These are phyloP conservation scores for Cataglyphis hispanica DNA, from an alignment of 1,140 invertebrate genomes.

Conservation along the genomic window DNA sequence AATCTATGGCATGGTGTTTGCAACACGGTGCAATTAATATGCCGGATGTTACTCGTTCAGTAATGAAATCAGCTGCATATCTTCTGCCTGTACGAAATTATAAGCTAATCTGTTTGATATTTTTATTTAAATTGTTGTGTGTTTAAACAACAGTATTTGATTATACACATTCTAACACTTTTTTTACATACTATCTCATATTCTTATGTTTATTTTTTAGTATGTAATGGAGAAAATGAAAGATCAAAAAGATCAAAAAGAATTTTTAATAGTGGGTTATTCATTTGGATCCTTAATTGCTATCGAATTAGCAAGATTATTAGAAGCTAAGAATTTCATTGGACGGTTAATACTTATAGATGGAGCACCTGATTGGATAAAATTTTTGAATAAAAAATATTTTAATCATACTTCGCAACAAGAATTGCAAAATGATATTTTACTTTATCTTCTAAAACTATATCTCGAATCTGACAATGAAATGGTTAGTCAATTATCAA, in stretches of 20 bases:
- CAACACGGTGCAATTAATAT: conserved; percentile 84
- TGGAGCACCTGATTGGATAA: neutral
- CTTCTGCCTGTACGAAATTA: conserved; percentile 54
- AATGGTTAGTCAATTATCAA: neutral
- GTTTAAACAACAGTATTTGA: neutral
- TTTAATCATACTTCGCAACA: neutral
- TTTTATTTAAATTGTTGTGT: neutral
- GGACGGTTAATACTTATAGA: neutral
- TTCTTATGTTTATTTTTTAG: neutral
- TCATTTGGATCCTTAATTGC: neutral
- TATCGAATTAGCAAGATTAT: conserved; percentile 14
- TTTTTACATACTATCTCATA: no score
- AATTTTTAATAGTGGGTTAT: neutral
- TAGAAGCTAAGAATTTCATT: neutral
- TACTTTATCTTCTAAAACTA: neutral
- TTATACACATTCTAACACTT: neutral
- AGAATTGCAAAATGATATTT: neutral
- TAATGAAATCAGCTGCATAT: conserved; percentile 78
- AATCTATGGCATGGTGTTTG: conserved; percentile 88
- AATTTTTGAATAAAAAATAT: neutral
- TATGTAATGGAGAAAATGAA: neutral
- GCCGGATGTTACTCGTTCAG: conserved; percentile 36
- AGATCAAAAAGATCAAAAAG: neutral
- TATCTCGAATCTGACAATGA: neutral
- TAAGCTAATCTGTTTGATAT: neutral